phyloP scores from a whole-genome alignment of 2,888 invertebrate species.

The Galerucella nymphaeae region DNA sequence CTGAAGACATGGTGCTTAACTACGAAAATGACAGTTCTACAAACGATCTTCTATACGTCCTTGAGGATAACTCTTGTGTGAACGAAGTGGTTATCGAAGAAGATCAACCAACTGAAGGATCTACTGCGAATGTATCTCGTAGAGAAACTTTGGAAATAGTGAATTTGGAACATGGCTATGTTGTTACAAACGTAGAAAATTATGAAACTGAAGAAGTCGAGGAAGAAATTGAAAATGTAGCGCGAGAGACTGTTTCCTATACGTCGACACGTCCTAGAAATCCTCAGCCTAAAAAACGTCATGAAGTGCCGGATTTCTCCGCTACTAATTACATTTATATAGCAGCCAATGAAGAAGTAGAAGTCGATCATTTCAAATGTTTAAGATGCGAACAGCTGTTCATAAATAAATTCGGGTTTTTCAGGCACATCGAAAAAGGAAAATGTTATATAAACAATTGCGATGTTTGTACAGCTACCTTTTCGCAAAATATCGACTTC shows the following conservation, averaged over 20 bases:
- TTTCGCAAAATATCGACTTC: constrained; percentile 61
- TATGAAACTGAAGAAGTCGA: constrained; percentile 46
- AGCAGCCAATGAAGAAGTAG: constrained; percentile 59
- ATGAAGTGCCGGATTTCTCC: constrained; percentile 62
- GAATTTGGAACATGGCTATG: constrained; percentile 62
- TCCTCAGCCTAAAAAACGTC: constrained; percentile 54
- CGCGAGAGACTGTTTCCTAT: not conserved
- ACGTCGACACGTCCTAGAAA: constrained; percentile 48
- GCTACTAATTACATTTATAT: constrained; percentile 58
- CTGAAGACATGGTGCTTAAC: constrained; percentile 50
- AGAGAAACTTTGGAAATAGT: constrained; percentile 53
- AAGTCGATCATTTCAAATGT: constrained; percentile 61
- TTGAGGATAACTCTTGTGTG: constrained; percentile 59
- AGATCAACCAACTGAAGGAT: constrained; percentile 44
- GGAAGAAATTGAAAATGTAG: constrained; percentile 39
- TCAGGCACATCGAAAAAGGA: constrained; percentile 63
- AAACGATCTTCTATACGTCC: constrained; percentile 59
- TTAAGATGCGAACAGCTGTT: constrained; percentile 63
- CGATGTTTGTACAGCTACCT: constrained; percentile 60
- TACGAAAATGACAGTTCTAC: constrained; percentile 51
- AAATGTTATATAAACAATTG: constrained; percentile 64
- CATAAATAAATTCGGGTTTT: constrained; percentile 63
- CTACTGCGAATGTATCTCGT: constrained; percentile 22
- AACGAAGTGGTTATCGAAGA: constrained; percentile 61
- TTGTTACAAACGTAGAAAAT: constrained; percentile 54